Base-by-base conservation (phyloP, 2,888 invertebrate species). In the Gymnocheta viridis region DNA sequence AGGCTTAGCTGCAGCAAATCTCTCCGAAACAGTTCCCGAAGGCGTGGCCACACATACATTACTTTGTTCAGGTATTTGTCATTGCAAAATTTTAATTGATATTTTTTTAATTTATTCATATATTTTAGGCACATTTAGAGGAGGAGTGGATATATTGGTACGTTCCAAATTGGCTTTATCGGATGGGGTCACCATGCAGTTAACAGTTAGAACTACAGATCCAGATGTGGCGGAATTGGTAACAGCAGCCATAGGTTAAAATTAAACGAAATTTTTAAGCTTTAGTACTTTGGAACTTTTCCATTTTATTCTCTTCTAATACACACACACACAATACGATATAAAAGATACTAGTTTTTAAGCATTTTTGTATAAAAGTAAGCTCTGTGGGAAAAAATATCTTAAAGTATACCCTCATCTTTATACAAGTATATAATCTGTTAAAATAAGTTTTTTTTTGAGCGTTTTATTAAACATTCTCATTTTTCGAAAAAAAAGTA, bases 141-240 rank as follows among this genome's bases (percentile, higher is more conserved):
- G 98, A 0, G 98, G 98, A 0, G 95, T 96, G 72, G 98, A 98
- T 80, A 95, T 98, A 35, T 92, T 99, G 73, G 97, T 98, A 0
- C 93, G 96, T 82, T 96, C 98, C 2, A 97, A 98, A 91, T 93
- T 97, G n/a, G 94, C 95, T 0, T 90, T 93, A 32, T 94, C 94
- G 44, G 94, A 93, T 35, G 96, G 96, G n/a, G 97, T 99, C 0
- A 98, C 98, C 3, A 98, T 99, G 97, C 97, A 98, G 91, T 93
- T 99, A 72, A 96, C 97, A 0, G 97, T 98, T 0, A 93, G 98
- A 56, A 96, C 98, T 24, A 96, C 96, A 14, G 95, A 97, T 91
- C 95, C 96, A 67, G 95, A 96, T 86, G 95, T 98, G 0, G 96
- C 97, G 0, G 97, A 98, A 89, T 93, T 99, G 12, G 95, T 99